Conservation (phyloP, 2,797 vertebrate genomes). For the Chaenodraco wilsoni region DNA sequence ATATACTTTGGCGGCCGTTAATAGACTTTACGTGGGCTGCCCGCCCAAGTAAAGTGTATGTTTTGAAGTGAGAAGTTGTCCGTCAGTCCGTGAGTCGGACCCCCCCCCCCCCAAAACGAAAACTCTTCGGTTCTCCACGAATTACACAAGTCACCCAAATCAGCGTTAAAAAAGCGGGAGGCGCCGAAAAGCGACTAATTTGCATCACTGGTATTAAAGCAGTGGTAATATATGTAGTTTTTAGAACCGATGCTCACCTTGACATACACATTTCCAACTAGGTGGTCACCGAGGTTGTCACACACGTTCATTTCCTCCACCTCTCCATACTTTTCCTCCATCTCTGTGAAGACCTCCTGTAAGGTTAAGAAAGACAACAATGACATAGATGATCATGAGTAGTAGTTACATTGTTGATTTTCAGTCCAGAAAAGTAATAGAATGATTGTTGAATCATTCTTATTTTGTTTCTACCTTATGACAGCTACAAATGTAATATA, state of each 20-base stretch:
- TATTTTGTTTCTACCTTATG: background rate
- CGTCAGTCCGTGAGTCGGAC: too few species aligned
- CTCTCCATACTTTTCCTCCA: slow-evolving; percentile 98
- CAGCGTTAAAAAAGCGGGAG: too few species aligned
- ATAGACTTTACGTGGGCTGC: too few species aligned
- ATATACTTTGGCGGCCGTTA: too few species aligned
- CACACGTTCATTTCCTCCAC: slow-evolving; percentile 99
- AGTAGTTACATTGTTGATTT: background rate
- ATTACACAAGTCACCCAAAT: too few species aligned
- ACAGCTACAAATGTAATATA: too few species aligned
- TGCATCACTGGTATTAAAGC: background rate
- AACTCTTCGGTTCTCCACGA: too few species aligned
- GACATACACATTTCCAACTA: slow-evolving; percentile 97
- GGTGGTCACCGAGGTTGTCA: slow-evolving; percentile 96
- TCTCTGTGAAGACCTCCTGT: slow-evolving; percentile 97
- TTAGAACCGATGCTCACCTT: slow-evolving; percentile 84
- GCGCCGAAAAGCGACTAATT: too few species aligned
- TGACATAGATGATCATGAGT: fast-evolving
- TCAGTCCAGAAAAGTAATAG: too few species aligned
- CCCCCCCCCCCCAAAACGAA: too few species aligned
- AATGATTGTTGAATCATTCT: background rate
- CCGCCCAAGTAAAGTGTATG: too few species aligned
- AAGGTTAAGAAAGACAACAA: background rate
- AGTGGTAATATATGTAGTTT: background rate
- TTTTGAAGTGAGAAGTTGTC: too few species aligned